These are phyloP conservation scores for Theretra japonica DNA, from an alignment of 2,888 invertebrate species.

Conservation along the genomic window DNA sequence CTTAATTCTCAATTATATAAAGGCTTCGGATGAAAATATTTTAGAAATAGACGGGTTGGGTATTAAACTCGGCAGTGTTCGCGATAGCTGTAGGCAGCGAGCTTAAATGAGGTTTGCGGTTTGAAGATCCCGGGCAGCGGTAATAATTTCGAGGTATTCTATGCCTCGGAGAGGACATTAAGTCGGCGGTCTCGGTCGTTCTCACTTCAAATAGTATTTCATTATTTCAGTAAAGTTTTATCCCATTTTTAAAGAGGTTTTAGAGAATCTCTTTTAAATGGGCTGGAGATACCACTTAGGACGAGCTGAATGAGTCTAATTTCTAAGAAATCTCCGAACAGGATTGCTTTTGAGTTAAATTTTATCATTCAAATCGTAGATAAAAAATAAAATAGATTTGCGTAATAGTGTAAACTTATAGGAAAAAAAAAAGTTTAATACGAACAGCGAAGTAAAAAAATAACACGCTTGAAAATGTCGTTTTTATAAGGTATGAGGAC, in stretches of 20 bases:
- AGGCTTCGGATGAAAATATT: neutral
- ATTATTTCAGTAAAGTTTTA: constrained; percentile 1
- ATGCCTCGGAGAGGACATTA: neutral
- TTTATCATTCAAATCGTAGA: too few relatives aligned
- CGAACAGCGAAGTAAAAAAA: too few relatives aligned
- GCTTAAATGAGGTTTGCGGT: constrained; percentile 10
- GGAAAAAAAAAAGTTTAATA: too few relatives aligned
- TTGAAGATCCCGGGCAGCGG: constrained; percentile 4
- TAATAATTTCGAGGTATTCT: constrained; percentile 4
- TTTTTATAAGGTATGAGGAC: too few relatives aligned
- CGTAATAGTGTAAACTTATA: too few relatives aligned
- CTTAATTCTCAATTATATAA: neutral
- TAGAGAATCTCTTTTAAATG: neutral
- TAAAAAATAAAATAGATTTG: too few relatives aligned
- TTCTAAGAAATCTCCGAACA: too few relatives aligned
- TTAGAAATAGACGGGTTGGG: neutral
- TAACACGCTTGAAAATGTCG: too few relatives aligned
- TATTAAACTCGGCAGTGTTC: neutral
- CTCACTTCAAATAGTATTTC: neutral
- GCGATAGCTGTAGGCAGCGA: neutral
- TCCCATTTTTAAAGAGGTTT: neutral
- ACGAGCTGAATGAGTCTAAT: too few relatives aligned
- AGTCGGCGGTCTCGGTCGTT: neutral
- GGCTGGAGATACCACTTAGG: neutral
- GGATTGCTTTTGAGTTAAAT: too few relatives aligned